Evolutionary conservation across 2,113 vertebrate species (phyloP).

Genomic region (Sitta europaea): DNA sequence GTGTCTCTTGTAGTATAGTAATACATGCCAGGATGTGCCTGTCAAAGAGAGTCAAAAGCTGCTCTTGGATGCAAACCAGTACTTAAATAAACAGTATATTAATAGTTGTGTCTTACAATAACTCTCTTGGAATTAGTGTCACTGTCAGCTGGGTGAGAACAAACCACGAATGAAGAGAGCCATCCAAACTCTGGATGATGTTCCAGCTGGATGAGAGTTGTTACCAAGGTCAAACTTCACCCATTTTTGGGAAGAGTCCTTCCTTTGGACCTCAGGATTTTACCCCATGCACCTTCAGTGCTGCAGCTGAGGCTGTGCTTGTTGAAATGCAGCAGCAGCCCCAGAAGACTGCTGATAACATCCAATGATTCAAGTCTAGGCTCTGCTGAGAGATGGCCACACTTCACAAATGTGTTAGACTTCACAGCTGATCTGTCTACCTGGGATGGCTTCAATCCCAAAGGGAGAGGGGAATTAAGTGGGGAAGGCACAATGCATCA

Average conservation of each 20-base stretch:
- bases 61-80: neutral
- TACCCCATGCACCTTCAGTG: neutral
- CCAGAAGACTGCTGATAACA: neutral
- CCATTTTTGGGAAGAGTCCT: neutral
- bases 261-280: neutral
- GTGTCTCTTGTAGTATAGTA: neutral
- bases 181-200: neutral
- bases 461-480: neutral
- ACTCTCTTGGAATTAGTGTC: neutral
- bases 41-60: neutral
- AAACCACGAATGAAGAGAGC: neutral
- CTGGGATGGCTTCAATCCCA: neutral
- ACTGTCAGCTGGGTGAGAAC: neutral
- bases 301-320: neutral
- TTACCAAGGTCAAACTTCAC: neutral
- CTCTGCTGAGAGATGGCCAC: neutral
- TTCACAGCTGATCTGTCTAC: neutral
- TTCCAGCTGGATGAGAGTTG: neutral
- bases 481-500: neutral
- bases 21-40: neutral
- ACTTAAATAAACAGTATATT: neutral
- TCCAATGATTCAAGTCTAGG: neutral
- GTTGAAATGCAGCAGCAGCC: neutral
- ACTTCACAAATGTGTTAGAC: neutral
- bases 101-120: slow-evolving; percentile 6